Evolutionary conservation across 2,113 vertebrate genomes (phyloP), one percentile per base, ranked within the genome.

Genomic region (Pyrgilauda ruficollis): DNA sequence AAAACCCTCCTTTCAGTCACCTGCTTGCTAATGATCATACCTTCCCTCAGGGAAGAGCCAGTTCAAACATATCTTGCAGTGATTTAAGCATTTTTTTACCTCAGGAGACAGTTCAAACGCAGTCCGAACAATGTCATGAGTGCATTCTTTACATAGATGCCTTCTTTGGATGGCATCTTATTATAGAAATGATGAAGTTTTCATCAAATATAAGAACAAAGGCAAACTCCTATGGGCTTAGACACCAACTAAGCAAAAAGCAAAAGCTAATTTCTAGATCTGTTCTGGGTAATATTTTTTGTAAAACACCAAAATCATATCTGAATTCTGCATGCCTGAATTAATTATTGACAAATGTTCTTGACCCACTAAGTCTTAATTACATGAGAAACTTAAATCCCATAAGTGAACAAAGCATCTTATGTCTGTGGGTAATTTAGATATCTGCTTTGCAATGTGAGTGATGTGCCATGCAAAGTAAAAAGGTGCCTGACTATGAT

Each of bases 401-500:
- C 33, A 27, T 12, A 59, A 20, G 7, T 63, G 61, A 75, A 8
- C 13, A 67, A 75, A 72, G 15, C 10, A 37, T 17, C 17, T 84
- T 70, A 58, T 70, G 10, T 49, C 31, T 46, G 30, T 18, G 21
- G 11, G 15, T 69, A 47, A 69, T 81, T 89, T 76, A 66, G 27
- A 31, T 10, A 24, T 44, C 30, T 70, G n/a, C n/a, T 74, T 89
- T 87, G 31, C 24, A 52, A 7, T 24, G 20, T 52, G n/a, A 74
- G 16, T 30, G 41, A 52, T 1, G 0, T 53, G 26, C 8, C 0
- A 0, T 37, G n/a, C 28, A 37, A 78, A 37, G 56, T 26, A 69
- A 53, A 33, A 70, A 28, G 44, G 6, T 69, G 9, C 6, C 50
- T 89, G 44, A 41, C 4, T 41, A 14, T 33, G 43, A 52, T 13